phyloP scores from a whole-genome alignment of 1,140 invertebrate genomes.

The Drosophila carrolli region DNA sequence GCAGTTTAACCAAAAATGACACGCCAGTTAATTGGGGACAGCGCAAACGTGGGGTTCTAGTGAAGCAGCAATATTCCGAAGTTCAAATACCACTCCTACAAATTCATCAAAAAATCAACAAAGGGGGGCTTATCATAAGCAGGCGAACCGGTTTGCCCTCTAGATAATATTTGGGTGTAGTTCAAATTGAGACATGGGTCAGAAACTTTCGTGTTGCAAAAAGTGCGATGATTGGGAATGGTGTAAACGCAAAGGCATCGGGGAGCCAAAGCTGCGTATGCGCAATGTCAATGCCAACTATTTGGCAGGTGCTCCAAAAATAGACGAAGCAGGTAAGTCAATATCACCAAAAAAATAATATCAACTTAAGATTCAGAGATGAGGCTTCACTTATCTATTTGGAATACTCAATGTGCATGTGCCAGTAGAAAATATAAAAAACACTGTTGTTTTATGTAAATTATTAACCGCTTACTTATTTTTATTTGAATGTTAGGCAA shows the following conservation, averaged over 20 bases:
- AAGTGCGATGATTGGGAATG: slow-evolving; percentile 19
- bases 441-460: too few species aligned
- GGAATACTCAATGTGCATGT: not conserved
- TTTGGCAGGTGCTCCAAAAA: slow-evolving; percentile 18
- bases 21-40: slow-evolving; percentile 24
- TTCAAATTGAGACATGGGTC: slow-evolving; percentile 26
- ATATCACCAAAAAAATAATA: not conserved
- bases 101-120: slow-evolving; percentile 27
- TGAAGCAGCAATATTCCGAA: slow-evolving; percentile 7
- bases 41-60: slow-evolving; percentile 5
- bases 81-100: slow-evolving; percentile 42
- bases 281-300: slow-evolving; percentile 43
- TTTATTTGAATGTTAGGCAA: too few species aligned
- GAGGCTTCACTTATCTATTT: not conserved
- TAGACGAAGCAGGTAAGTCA: slow-evolving; percentile 17
- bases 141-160: slow-evolving; percentile 33
- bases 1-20: slow-evolving; percentile 23
- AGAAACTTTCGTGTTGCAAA: slow-evolving; percentile 22
- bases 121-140: slow-evolving; percentile 34
- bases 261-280: slow-evolving; percentile 29
- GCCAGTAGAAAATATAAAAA: not conserved
- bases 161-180: slow-evolving; percentile 5
- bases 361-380: slow-evolving; percentile 1
- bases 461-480: too few species aligned
- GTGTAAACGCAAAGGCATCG: not conserved